Conservation (phyloP, 2,888 invertebrate species). For the Leucophenga maculata region DNA sequence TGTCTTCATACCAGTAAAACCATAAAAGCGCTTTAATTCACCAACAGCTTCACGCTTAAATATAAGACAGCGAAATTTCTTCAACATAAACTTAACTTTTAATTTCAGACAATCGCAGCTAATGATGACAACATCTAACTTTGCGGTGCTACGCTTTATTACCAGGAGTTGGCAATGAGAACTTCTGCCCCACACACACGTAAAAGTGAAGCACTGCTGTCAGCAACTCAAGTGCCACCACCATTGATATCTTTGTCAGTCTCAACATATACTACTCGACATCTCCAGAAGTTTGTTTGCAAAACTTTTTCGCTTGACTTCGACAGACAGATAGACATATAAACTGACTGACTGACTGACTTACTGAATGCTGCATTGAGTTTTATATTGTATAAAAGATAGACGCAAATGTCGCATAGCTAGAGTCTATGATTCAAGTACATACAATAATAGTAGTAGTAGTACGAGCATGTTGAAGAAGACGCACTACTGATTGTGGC, state of each 20-base stretch:
- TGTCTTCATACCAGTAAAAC: too few species aligned
- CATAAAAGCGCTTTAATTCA: too few species aligned
- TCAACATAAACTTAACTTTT: slow-evolving; percentile 14
- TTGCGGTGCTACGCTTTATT: neutral
- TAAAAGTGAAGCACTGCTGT: neutral
- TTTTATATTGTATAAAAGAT: too few species aligned
- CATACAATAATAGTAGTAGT: too few species aligned
- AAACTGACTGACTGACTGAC: too few species aligned
- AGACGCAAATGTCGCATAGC: too few species aligned
- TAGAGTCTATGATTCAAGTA: too few species aligned
- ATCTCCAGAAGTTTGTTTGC: slow-evolving; percentile 3
- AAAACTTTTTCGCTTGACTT: slow-evolving; percentile 4
- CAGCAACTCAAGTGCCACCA: slow-evolving; percentile 3
- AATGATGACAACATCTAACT: slow-evolving; percentile 2
- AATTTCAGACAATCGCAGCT: slow-evolving; percentile 17
- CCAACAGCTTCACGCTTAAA: too few species aligned
- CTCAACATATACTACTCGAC: neutral
- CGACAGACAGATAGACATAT: too few species aligned
- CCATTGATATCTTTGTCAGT: neutral
- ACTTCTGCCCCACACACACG: neutral
- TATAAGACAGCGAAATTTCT: too few species aligned
- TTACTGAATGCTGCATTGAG: too few species aligned
- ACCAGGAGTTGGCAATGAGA: neutral
- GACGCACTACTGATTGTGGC: neutral
- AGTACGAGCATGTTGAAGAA: neutral